phyloP scores from a whole-genome alignment of 2,888 invertebrate genomes.

The Cantharis flavilabris region DNA sequence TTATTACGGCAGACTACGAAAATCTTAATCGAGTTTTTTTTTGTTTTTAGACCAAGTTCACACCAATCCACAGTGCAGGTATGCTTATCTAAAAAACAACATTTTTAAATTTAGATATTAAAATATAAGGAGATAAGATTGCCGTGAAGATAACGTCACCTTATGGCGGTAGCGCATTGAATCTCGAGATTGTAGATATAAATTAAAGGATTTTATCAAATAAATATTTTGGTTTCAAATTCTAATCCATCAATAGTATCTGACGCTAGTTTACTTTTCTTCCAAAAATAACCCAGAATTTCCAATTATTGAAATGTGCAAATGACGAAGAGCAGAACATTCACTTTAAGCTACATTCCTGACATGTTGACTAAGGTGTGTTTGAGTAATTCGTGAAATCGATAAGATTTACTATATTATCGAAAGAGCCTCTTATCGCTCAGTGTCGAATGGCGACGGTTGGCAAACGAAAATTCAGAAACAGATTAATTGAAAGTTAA shows the following conservation, averaged over 20 bases:
- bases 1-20: no score
- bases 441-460: not conserved
- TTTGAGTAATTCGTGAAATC: not conserved
- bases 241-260: not conserved
- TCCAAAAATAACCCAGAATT: not conserved
- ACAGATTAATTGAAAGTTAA: not conserved
- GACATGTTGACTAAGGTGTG: not conserved
- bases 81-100: no score
- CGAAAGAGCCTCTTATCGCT: not conserved
- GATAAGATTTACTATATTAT: not conserved
- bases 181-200: not conserved
- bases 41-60: no score
- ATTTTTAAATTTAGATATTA: no score
- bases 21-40: no score
- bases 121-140: no score
- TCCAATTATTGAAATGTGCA: not conserved
- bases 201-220: not conserved
- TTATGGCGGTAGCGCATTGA: no score
- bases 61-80: no score
- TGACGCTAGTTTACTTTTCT: not conserved
- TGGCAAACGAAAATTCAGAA: not conserved
- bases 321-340: not conserved
- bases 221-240: not conserved
- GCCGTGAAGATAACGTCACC: no score
- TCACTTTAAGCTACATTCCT: not conserved